These are phyloP conservation scores for Enteromius viviparus DNA, from an alignment of 2,797 vertebrate genomes.

Conservation along the genomic window DNA sequence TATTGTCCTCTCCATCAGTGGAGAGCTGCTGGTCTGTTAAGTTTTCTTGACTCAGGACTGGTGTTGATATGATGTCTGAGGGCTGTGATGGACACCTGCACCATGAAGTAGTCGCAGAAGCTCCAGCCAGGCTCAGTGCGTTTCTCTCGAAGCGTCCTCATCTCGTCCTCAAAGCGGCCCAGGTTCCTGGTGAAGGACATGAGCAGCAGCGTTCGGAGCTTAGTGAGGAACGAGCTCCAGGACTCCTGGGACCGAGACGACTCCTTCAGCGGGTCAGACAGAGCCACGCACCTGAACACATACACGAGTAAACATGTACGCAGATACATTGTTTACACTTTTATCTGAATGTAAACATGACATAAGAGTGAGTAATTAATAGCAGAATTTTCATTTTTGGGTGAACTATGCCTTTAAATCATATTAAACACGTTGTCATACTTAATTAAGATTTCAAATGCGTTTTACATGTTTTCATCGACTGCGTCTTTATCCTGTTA, in stretches of 20 bases:
- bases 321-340: too few species aligned
- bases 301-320: too few species aligned
- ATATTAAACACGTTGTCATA: background rate
- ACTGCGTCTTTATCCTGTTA: background rate
- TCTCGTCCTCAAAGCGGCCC: slow-evolving; percentile 96
- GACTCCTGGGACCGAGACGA: slow-evolving; percentile 97
- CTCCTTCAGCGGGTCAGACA: slow-evolving; percentile 96
- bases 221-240: slow-evolving; percentile 94
- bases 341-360: too few species aligned
- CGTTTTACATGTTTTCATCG: background rate
- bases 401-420: background rate
- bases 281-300: slow-evolving; percentile 87
- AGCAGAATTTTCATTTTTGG: too few species aligned
- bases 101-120: slow-evolving; percentile 99
- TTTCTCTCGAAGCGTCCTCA: slow-evolving; percentile 95
- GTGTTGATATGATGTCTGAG: too few species aligned
- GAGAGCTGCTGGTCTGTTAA: too few species aligned
- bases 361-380: too few species aligned
- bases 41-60: too few species aligned
- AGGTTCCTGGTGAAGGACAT: slow-evolving; percentile 99
- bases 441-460: too few species aligned
- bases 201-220: slow-evolving; percentile 94
- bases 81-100: slow-evolving; percentile 82
- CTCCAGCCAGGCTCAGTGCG: slow-evolving; percentile 98
- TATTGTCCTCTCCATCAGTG: too few species aligned